A percentile compares a stretch with the other conserved stretches of the same genome.
phyloP scores from a whole-genome alignment of 2,888 invertebrate genomes.

The Flexamia atlantica region DNA sequence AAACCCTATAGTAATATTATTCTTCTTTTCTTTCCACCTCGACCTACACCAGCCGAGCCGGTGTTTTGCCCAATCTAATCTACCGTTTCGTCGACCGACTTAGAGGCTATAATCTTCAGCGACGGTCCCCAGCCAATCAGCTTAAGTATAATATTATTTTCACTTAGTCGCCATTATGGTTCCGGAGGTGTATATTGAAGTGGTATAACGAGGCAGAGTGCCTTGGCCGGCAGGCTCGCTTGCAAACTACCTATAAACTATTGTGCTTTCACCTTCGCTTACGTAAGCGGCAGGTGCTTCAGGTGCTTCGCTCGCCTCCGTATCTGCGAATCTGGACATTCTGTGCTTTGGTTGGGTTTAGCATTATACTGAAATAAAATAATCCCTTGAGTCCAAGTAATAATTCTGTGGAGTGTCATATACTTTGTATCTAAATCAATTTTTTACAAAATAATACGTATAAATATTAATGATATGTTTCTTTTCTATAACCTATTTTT shows the following conservation, averaged over 20 bases:
- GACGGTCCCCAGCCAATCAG: neutral
- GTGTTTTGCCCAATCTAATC: neutral
- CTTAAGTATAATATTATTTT: slow-evolving; percentile 23
- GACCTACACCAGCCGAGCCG: too few relatives aligned
- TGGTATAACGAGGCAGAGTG: neutral
- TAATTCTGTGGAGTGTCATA: too few relatives aligned
- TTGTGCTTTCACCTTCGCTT: slow-evolving; percentile 33
- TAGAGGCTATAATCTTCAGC: neutral
- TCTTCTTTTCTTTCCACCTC: too few relatives aligned
- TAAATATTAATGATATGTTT: too few relatives aligned
- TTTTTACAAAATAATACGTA: too few relatives aligned
- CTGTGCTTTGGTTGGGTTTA: too few relatives aligned
- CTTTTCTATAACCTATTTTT: too few relatives aligned
- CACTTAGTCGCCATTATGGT: neutral
- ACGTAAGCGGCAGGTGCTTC: slow-evolving; percentile 4
- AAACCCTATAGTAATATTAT: too few relatives aligned
- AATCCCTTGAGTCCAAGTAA: too few relatives aligned
- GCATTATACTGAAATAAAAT: too few relatives aligned
- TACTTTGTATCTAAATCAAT: too few relatives aligned
- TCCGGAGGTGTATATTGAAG: neutral
- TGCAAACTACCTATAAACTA: slow-evolving; percentile 21
- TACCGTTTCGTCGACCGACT: neutral
- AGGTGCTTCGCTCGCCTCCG: neutral
- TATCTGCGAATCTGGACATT: too few relatives aligned
- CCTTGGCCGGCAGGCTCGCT: slow-evolving; percentile 8